These are phyloP conservation scores for Eristalis pertinax DNA, from an alignment of 2,888 invertebrate genomes.

Conservation along the genomic window DNA sequence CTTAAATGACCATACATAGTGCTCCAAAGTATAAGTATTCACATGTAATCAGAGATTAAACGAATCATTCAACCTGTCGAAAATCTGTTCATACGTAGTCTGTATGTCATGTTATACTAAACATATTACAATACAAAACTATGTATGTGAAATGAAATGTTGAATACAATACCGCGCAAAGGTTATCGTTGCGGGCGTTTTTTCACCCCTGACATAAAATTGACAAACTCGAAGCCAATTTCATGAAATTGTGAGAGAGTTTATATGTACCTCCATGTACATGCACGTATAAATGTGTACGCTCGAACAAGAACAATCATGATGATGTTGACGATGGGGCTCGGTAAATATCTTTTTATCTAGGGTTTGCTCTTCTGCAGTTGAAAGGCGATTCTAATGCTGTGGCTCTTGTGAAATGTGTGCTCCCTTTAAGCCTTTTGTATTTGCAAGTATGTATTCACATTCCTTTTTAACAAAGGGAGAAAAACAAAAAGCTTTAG, in stretches of 20 bases:
- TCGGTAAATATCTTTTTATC: constrained; percentile 71
- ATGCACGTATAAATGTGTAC: background rate
- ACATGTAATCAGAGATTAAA: constrained; percentile 68
- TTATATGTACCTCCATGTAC: background rate
- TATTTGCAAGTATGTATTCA: constrained; percentile 17
- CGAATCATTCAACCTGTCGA: constrained; percentile 69
- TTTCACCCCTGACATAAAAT: constrained; percentile 60
- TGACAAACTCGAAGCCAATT: constrained; percentile 46
- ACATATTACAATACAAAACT: constrained; percentile 10
- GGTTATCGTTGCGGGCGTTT: constrained; percentile 60
- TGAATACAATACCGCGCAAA: constrained; percentile 49
- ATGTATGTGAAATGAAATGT: constrained; percentile 42
- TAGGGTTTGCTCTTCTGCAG: constrained; percentile 68
- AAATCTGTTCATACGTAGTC: constrained; percentile 36
- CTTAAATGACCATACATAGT: background rate
- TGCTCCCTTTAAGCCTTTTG: constrained; percentile 54
- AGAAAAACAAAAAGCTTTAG: constrained; percentile 42
- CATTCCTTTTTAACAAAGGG: constrained; percentile 12
- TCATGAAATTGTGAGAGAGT: constrained; percentile 42
- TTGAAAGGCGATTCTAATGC: constrained; percentile 64
- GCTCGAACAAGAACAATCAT: constrained; percentile 2
- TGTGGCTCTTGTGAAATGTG: constrained; percentile 54
- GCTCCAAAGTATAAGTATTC: constrained; percentile 46
- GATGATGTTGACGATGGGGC: constrained; percentile 52
- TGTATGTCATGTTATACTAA: constrained; percentile 24